Evolutionary conservation across 1,140 invertebrate genomes (phyloP).

Genomic region (Aphaenogaster floridana): DNA sequence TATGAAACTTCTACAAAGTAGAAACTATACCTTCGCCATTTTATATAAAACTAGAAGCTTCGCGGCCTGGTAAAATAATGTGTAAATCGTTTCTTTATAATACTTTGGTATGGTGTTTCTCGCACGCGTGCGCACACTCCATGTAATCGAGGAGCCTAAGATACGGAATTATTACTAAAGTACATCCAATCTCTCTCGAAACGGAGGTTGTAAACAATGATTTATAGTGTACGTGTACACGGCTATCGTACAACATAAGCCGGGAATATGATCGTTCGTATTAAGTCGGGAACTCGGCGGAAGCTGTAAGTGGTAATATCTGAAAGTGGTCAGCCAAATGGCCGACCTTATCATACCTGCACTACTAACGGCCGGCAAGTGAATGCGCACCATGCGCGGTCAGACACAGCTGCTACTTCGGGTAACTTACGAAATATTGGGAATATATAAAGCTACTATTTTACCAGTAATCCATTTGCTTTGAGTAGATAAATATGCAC

Average conservation of each 20-base stretch:
- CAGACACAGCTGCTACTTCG: slow-evolving; percentile 59
- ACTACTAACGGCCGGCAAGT: slow-evolving; percentile 70
- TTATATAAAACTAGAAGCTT: background rate
- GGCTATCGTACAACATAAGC: slow-evolving; percentile 8
- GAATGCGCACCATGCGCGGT: slow-evolving; percentile 46
- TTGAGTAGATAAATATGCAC: background rate
- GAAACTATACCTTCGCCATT: background rate
- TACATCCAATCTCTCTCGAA: slow-evolving; percentile 54
- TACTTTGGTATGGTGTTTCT: background rate
- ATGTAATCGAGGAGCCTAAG: slow-evolving; percentile 1
- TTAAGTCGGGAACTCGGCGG: slow-evolving; percentile 45
- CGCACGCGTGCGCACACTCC: too few species aligned
- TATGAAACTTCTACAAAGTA: background rate
- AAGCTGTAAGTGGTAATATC: slow-evolving; percentile 56
- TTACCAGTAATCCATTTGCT: slow-evolving; percentile 6
- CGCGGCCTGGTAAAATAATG: background rate
- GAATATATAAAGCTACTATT: background rate
- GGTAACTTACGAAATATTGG: slow-evolving; percentile 49
- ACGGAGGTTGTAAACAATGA: slow-evolving; percentile 46
- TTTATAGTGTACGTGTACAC: slow-evolving; percentile 42
- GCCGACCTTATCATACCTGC: slow-evolving; percentile 66
- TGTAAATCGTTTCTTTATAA: background rate
- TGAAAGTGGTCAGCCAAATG: slow-evolving; percentile 72
- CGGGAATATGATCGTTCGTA: slow-evolving; percentile 44
- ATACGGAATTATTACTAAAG: background rate